Evolutionary conservation across 2,797 vertebrate genomes (phyloP).

Genomic region (Scyliorhinus canicula): DNA sequence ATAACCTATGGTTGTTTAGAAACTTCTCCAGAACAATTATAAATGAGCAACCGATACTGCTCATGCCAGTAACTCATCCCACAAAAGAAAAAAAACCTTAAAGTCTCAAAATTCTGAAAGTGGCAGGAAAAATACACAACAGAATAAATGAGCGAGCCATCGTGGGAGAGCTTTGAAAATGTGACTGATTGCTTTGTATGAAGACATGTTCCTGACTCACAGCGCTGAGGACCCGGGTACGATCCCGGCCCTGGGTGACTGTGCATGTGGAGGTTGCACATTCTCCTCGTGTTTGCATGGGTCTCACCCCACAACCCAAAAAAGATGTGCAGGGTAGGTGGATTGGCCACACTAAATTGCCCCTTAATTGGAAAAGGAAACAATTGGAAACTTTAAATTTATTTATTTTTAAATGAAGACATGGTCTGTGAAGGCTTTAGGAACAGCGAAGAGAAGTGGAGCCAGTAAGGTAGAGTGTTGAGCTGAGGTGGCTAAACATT

Average conservation of each 20-base stretch:
- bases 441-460: background rate
- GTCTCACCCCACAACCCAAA: too few relatives aligned
- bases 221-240: too few relatives aligned
- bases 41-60: background rate
- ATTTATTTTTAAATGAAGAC: too few relatives aligned
- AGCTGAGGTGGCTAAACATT: background rate
- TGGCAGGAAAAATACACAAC: background rate
- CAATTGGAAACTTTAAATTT: too few relatives aligned
- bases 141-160: background rate
- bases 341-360: too few relatives aligned
- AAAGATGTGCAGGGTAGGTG: too few relatives aligned
- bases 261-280: too few relatives aligned
- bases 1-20: background rate
- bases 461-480: background rate
- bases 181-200: background rate
- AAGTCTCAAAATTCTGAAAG: background rate
- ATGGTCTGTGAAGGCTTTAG: background rate
- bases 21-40: background rate
- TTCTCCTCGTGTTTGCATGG: too few relatives aligned
- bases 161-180: background rate
- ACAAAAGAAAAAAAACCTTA: background rate
- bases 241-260: too few relatives aligned
- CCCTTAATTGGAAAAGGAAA: too few relatives aligned
- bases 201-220: background rate
- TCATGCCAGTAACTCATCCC: background rate